Percentiles rank a stretch among this genome's conserved stretches.
Conservation (phyloP, 53 echinoderm and acorn worm species). For the Luidia sarsii region DNA sequence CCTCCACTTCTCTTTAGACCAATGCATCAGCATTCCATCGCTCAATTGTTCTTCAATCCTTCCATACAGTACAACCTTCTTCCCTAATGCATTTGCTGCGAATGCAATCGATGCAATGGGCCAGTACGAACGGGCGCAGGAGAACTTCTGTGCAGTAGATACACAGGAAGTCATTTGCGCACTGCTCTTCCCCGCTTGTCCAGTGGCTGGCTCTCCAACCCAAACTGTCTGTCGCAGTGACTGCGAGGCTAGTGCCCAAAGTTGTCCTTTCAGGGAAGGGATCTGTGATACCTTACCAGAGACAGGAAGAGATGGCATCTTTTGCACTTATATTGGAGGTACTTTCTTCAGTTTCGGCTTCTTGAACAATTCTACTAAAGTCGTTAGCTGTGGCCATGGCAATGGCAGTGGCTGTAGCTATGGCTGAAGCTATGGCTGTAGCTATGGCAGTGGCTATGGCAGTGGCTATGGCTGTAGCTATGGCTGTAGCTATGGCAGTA, state of each 20-base stretch:
- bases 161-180: slow-evolving; percentile 40
- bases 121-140: slow-evolving; percentile 38
- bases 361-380: too few relatives aligned
- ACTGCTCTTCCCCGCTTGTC: slow-evolving; percentile 60
- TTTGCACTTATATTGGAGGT: slow-evolving; percentile 29
- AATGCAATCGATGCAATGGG: slow-evolving; percentile 5
- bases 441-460: too few relatives aligned
- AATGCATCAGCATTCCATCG: slow-evolving; percentile 50
- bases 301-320: slow-evolving; percentile 15
- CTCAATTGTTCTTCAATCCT: slow-evolving; percentile 48
- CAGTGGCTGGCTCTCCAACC: slow-evolving; percentile 36
- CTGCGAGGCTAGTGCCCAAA: slow-evolving; percentile 48
- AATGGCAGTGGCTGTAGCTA: too few relatives aligned
- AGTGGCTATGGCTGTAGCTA: too few relatives aligned
- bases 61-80: slow-evolving; percentile 63
- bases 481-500: too few relatives aligned
- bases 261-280: slow-evolving; percentile 22
- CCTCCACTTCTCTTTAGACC: slow-evolving; percentile 18
- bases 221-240: slow-evolving; percentile 48
- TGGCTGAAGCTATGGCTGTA: too few relatives aligned
- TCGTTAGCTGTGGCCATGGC: too few relatives aligned
- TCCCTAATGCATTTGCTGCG: slow-evolving; percentile 47
- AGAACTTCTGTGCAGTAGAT: slow-evolving; percentile 35
- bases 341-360: too few relatives aligned
- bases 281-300: slow-evolving; percentile 16